Evolutionary conservation across 92 coral and sea anemone genomes (phyloP).

Genomic region (Phymanthus crucifer): DNA sequence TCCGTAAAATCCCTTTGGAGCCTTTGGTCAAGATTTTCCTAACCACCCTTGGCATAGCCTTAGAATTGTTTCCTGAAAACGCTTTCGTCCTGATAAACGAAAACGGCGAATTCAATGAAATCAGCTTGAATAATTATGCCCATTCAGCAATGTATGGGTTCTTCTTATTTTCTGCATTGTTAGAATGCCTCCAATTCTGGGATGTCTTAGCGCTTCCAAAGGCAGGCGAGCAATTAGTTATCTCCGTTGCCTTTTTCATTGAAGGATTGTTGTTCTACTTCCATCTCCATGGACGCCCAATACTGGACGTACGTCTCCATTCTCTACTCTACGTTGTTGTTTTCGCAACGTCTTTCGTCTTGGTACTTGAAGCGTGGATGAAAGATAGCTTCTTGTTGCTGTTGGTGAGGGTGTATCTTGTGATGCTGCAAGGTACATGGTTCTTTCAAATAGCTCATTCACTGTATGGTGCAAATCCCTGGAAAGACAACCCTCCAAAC

Average conservation of each 20-base stretch:
- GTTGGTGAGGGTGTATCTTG: constrained; percentile 38
- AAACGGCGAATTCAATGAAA: constrained; percentile 27
- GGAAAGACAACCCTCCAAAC: constrained; percentile 49
- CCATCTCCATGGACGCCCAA: constrained; percentile 56
- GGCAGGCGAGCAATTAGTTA: constrained; percentile 30
- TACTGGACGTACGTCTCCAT: constrained; percentile 48
- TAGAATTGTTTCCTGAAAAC: constrained; percentile 39
- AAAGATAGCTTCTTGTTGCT: constrained; percentile 38
- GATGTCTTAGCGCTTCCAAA: constrained; percentile 28
- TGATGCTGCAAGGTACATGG: constrained; percentile 65
- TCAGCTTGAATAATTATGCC: constrained; percentile 48
- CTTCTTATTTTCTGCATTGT: constrained; percentile 31
- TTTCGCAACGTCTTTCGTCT: constrained; percentile 39
- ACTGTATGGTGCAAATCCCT: constrained; percentile 50
- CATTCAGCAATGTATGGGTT: constrained; percentile 56
- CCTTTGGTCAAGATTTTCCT: constrained; percentile 38
- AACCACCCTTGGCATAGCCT: constrained; percentile 29
- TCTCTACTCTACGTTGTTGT: constrained; percentile 37
- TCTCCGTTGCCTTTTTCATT: constrained; percentile 43
- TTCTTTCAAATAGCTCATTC: constrained; percentile 63
- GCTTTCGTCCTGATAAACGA: constrained; percentile 23
- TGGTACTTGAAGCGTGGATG: constrained; percentile 57
- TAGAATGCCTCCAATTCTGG: constrained; percentile 52
- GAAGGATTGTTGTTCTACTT: constrained; percentile 55
- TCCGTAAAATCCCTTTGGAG: constrained; percentile 38